Base-by-base conservation (phyloP, 2,888 invertebrate genomes). In the Cartodere bifasciata region DNA sequence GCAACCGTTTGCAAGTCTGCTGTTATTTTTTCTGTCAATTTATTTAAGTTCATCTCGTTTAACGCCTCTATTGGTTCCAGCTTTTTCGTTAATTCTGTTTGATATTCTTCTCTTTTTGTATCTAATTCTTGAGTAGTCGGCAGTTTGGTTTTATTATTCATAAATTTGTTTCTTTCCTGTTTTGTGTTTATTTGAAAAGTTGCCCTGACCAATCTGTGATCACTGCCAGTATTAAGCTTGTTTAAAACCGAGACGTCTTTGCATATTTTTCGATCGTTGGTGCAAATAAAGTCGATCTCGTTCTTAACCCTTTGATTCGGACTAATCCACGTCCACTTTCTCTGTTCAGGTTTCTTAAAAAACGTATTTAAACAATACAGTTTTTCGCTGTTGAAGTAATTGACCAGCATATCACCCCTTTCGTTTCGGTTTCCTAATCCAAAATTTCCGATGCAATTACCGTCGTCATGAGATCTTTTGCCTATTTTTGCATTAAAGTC, bases 401-500 rank as follows among this genome's bases (percentile, higher is more conserved):
- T 33, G 4, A 32, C n/a, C 10, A 33, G 13, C 16, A n/a, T 33
- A 14, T 33, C 33, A 21, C 33, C 33, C 11, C 33, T 4, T 7
- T 30, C 23, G 22, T 31, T 32, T 21, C 23, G 17, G 4, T 12
- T 9, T 22, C 29, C 33, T 23, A 31, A 12, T 12, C 29, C 29
- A 23, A 33, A 33, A 9, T 30, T 17, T 21, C 20, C 23, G 6
- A 30, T 31, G 23, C 12, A 23, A n/a, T 29, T 13, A 4, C 29
- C 13, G 23, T 35, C 32, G 7, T 11, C 29, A 13, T 21, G 10
- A 9, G n/a, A 10, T 26, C 23, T 25, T 10, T 13, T 10, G 13
- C 27, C 34, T 10, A 30, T 7, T 26, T 36, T 36, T 3, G 36
- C 36, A 32, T 34, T 36, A 16, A 34, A 33, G 14, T 36, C 33